These are phyloP conservation scores for Ranitomeya variabilis DNA, from an alignment of 2,113 vertebrate genomes.

Conservation along the genomic window DNA sequence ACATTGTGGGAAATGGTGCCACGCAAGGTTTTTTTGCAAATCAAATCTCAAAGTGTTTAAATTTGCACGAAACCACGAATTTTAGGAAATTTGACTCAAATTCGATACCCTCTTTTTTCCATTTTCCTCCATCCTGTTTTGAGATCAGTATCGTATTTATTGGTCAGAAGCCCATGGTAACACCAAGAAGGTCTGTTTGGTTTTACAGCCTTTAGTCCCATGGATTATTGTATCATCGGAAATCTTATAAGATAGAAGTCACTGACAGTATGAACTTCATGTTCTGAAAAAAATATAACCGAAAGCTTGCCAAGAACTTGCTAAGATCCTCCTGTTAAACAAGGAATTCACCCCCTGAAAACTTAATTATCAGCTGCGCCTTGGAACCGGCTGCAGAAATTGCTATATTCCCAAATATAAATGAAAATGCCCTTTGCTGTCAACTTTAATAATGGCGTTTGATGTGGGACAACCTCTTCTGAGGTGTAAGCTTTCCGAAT, in stretches of 20 bases:
- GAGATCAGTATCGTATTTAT: not conserved
- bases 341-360: conserved; percentile 15
- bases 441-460: conserved; percentile 58
- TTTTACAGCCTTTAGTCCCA: not conserved
- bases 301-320: not conserved
- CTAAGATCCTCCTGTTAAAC: conserved; percentile 14
- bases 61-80: no score
- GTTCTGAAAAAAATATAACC: not conserved
- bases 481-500: conserved; percentile 42
- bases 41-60: no score
- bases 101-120: no score
- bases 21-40: no score
- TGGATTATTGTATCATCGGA: not conserved
- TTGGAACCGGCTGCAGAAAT: conserved; percentile 57
- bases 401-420: conserved; percentile 60
- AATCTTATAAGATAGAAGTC: not conserved
- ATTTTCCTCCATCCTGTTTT: not conserved
- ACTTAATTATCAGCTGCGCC: conserved; percentile 31
- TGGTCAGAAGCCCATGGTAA: not conserved
- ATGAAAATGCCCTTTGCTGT: conserved; percentile 63
- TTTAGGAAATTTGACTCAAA: no score
- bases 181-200: not conserved
- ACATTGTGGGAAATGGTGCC: no score
- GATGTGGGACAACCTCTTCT: conserved; percentile 46
- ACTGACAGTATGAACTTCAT: not conserved